phyloP scores from a whole-genome alignment of 2,797 vertebrate species.

The Pantherophis vulpinus region DNA sequence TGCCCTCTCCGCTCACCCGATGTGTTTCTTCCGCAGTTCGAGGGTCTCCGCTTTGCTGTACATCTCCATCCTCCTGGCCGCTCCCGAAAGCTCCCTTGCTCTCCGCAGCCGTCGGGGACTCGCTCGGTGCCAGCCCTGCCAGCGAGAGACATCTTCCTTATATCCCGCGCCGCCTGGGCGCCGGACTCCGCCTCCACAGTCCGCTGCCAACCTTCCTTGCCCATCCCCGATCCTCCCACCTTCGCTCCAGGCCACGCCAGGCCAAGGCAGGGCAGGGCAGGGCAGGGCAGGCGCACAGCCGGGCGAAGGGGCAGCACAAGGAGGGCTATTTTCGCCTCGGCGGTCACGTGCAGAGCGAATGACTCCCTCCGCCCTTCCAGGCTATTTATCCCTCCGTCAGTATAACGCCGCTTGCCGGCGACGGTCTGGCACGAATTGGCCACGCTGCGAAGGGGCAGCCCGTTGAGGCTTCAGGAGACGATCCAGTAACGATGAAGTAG shows the following conservation, averaged over 20 bases:
- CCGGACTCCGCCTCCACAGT: neutral
- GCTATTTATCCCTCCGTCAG: neutral
- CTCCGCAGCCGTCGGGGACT: neutral
- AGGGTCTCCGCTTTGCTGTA: conserved; percentile 84
- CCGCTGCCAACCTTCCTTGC: neutral
- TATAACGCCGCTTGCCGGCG: neutral
- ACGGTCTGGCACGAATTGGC: neutral
- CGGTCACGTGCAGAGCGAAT: neutral
- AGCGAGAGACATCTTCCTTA: neutral
- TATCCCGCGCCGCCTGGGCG: neutral
- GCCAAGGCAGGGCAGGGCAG: too few relatives aligned
- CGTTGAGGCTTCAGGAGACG: neutral
- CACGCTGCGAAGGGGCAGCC: neutral
- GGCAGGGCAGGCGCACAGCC: neutral
- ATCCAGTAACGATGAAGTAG: neutral
- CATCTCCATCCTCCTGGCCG: conserved; percentile 68
- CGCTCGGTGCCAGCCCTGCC: neutral
- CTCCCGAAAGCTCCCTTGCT: neutral
- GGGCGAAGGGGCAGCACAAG: neutral
- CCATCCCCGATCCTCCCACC: neutral
- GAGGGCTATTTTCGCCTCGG: neutral
- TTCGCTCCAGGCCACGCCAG: neutral
- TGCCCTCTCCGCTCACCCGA: conserved; percentile 76
- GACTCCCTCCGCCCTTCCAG: neutral
- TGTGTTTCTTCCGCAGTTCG: conserved; percentile 81